Percentiles rank a stretch among this genome's conserved stretches.
Evolutionary conservation across 2,113 vertebrate genomes (phyloP).

Genomic region (Seriola dumerili): DNA sequence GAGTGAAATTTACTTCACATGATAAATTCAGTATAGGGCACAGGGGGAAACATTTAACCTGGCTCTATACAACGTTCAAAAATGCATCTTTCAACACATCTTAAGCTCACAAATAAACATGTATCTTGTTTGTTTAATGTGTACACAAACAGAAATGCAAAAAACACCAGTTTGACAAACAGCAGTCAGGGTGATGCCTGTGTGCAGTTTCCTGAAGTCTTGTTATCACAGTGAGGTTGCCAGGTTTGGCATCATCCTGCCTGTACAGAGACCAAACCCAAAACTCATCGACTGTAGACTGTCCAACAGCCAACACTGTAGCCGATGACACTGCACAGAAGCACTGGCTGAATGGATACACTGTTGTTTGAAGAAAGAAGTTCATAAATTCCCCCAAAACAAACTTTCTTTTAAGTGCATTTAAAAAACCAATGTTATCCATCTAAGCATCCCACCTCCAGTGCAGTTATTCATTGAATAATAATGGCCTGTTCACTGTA

Average conservation of each 20-base stretch:
- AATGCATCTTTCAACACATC: background rate
- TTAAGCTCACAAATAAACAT: background rate
- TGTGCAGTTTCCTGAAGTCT: background rate
- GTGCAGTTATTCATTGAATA: no score
- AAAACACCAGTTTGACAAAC: no score
- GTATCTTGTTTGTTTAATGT: background rate
- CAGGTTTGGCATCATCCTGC: no score
- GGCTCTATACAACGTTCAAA: background rate
- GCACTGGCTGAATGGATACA: no score
- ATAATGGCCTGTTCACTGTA: background rate
- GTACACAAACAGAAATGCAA: background rate
- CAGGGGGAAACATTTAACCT: background rate
- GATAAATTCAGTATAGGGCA: background rate
- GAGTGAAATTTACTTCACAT: background rate
- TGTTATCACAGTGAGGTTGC: background rate
- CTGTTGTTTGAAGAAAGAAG: no score
- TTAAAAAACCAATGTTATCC: background rate
- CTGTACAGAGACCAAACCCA: no score
- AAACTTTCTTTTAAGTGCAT: no score
- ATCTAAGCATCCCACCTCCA: background rate
- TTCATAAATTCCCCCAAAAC: no score
- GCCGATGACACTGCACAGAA: no score
- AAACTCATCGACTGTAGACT: no score
- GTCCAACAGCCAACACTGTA: no score
- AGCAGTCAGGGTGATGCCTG: background rate